Percentiles rank a stretch among this genome's conserved stretches.
These are phyloP conservation scores for Drosophila borealis DNA, from an alignment of 2,888 invertebrate species.

Conservation along the genomic window DNA sequence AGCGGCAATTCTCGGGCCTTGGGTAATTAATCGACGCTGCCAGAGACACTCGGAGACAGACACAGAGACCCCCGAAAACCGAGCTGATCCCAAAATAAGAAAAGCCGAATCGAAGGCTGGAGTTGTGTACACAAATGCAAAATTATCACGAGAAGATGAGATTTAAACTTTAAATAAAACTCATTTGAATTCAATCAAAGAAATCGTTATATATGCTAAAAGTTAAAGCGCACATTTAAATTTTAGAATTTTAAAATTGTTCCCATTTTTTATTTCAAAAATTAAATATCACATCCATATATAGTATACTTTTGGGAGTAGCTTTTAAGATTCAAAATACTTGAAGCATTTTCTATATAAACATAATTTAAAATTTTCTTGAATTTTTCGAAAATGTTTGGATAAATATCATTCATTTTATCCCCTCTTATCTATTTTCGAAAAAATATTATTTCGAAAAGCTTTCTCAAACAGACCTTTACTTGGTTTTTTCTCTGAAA, in stretches of 20 bases:
- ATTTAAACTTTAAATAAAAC: conserved; percentile 1
- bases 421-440: too few relatives aligned
- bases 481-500: too few relatives aligned
- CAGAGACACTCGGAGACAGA: conserved; percentile 20
- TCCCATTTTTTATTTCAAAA: neutral
- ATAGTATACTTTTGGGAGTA: conserved; percentile 51
- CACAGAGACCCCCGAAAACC: conserved; percentile 12
- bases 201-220: conserved; percentile 1
- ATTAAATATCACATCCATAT: neutral
- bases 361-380: neutral
- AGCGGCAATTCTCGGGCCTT: conserved; percentile 40
- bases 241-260: neutral
- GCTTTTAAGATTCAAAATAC: neutral
- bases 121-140: neutral
- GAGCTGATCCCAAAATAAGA: conserved; percentile 28
- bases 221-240: neutral
- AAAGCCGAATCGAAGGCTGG: conserved; percentile 13
- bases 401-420: too few relatives aligned
- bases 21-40: conserved; percentile 74
- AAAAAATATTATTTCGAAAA: neutral
- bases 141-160: conserved; percentile 11
- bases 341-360: too few relatives aligned
- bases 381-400: too few relatives aligned
- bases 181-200: neutral
- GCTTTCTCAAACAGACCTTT: neutral